These are phyloP conservation scores for Glyphotaelius pellucidus DNA, from an alignment of 2,888 invertebrate species.

Conservation along the genomic window DNA sequence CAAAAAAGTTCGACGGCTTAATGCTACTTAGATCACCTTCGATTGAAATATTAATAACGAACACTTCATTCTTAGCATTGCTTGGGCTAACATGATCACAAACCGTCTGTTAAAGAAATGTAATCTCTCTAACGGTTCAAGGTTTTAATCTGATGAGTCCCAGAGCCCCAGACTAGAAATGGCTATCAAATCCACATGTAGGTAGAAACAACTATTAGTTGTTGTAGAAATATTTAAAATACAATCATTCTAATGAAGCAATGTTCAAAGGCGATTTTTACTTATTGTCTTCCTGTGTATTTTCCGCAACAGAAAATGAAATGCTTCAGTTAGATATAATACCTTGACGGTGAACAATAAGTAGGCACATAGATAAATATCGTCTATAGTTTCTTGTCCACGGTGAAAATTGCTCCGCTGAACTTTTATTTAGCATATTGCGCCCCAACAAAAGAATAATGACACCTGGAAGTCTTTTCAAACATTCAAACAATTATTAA, in stretches of 20 bases:
- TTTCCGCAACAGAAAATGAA: neutral
- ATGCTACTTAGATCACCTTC: neutral
- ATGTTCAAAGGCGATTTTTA: neutral
- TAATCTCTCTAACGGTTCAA: too few species aligned
- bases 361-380: neutral
- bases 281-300: neutral
- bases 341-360: neutral
- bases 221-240: neutral
- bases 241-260: neutral
- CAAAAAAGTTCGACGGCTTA: too few species aligned
- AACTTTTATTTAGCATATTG: conserved; percentile 15
- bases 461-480: conserved; percentile 8
- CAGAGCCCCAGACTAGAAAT: too few species aligned
- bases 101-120: too few species aligned
- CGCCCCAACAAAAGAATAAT: neutral
- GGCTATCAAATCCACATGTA: too few species aligned
- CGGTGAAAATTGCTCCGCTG: neutral
- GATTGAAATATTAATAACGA: neutral
- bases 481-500: conserved; percentile 10
- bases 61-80: too few species aligned
- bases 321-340: neutral
- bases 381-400: neutral
- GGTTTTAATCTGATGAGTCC: too few species aligned
- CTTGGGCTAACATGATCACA: too few species aligned
- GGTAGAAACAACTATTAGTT: too few species aligned